Base-by-base conservation (phyloP, 2,113 vertebrate species). In the Rhea americana region DNA sequence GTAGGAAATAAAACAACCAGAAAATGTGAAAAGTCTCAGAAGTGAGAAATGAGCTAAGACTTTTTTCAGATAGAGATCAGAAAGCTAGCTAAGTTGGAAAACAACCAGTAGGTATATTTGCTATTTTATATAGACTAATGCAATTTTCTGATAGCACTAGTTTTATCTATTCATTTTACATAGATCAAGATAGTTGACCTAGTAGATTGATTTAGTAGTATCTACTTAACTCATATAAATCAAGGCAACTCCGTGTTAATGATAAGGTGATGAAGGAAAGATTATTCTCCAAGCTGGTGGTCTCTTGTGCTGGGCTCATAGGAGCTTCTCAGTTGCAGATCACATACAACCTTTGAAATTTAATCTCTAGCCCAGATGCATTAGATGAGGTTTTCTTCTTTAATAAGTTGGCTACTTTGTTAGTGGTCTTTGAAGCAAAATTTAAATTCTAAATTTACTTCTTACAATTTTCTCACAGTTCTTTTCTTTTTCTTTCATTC, bases 1-100 rank as follows among this genome's bases (percentile, higher is more conserved):
- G 68, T 85, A 93, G 91, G 85, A 96, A 95, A 95, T 47, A 35
- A 91, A 94, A 93, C 67, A 81, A 94, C 82, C 62, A 89, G 82
- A 93, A 93, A 93, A 72, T 39, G 39, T 91, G 84, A 75, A 91
- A 95, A 45, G 32, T 82, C 85, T 94, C 53, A 24, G 35, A 82
- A 86, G 6, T 71, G 71, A 93, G 82, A 96, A 93, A 91, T 53
- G 28, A 89, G 51, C 43, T 0, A 4, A 84, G 11, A 35, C 5
- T 81, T 74, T 77, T 74, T 63, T 72, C 67, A 89, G 73, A 92
- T 86, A 37, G 37, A 84, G 45, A 81, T 71, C 25, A 84, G 68
- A 88, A 95, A 70, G 5, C 3, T 2, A 37, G 32, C 45, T n/a
- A 77, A 93, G 17, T 14, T 86, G 65, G n/a, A 67, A 94, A 94